These are phyloP conservation scores for Eolophus roseicapilla DNA, from an alignment of 2,113 vertebrate species.

Conservation along the genomic window DNA sequence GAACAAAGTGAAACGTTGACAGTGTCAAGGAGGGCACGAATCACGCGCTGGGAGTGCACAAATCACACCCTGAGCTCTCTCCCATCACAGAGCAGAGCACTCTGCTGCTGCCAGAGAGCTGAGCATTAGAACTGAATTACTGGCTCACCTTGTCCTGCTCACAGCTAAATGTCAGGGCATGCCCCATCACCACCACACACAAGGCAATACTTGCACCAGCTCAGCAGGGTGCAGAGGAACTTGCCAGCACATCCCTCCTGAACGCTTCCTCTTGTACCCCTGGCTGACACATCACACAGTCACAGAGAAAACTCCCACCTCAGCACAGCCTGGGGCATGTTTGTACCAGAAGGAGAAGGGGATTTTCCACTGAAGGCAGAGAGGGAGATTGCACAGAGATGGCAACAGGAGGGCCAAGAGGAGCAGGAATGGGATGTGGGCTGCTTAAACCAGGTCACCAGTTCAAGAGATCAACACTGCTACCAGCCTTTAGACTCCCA, in stretches of 20 bases:
- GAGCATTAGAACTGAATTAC: background rate
- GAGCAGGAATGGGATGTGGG: rapidly evolving
- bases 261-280: background rate
- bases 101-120: background rate
- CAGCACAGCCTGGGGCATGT: background rate
- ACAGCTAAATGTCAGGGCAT: background rate
- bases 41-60: background rate
- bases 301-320: background rate
- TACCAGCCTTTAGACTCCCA: background rate
- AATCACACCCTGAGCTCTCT: background rate
- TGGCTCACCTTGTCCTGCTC: background rate
- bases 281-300: background rate
- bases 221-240: background rate
- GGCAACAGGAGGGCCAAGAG: rapidly evolving
- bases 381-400: rapidly evolving
- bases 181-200: background rate
- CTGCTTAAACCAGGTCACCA: background rate
- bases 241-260: background rate
- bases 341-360: background rate
- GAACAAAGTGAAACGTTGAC: background rate
- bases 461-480: background rate
- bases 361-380: background rate
- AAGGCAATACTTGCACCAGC: background rate
- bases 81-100: background rate
- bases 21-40: background rate